Base-by-base conservation (phyloP, 2,797 vertebrate genomes). In the Mastacembelus armatus region DNA sequence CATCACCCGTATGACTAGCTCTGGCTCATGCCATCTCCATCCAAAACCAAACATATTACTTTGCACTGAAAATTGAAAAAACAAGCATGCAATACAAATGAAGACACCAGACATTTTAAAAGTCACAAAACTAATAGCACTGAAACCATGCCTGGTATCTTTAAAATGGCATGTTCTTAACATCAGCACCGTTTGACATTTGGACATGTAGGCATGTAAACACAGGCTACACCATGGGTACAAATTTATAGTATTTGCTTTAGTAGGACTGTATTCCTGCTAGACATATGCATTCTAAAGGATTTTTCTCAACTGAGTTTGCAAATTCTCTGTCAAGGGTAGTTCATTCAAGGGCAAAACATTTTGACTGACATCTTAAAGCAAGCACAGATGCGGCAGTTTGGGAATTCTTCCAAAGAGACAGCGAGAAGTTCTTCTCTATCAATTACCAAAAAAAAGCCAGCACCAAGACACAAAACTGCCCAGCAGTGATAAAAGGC, bases 281-380 rank as follows among this genome's bases (percentile, higher is more conserved):
- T 35, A 55, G 30, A 68, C 36, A 39, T 78, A 54, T 68, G 40
- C 52, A 39, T 5, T 65, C 14, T 14, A 63, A 78, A 80, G 65
- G 57, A 5, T 42, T 54, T 71, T 58, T 50, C 35, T 67, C 54
- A 27, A 35, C 21, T 10, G 26, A 52, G 35, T 71, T 70, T 81
- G 40, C 60, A 80, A 64, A 59, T 73, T 56, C 21, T 58, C 49
- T n/a, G 60, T 82, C 55, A 77, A 32, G 66, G 54, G 63, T 56
- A 48, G 55, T 74, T 78, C 33, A 74, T 76, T 80, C 65, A 66
- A 83, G 71, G 66, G 68, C 39, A 66, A 56, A 78, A 44, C 36
- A 62, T 66, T 45, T 42, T 77, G 64, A 84, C 48, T 71, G 77
- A 65, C 74, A 63, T 80, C 58, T 74, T 44, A 73, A 54, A 66